Base-by-base conservation (phyloP, 1,140 invertebrate species). In the Gryllus bimaculatus region DNA sequence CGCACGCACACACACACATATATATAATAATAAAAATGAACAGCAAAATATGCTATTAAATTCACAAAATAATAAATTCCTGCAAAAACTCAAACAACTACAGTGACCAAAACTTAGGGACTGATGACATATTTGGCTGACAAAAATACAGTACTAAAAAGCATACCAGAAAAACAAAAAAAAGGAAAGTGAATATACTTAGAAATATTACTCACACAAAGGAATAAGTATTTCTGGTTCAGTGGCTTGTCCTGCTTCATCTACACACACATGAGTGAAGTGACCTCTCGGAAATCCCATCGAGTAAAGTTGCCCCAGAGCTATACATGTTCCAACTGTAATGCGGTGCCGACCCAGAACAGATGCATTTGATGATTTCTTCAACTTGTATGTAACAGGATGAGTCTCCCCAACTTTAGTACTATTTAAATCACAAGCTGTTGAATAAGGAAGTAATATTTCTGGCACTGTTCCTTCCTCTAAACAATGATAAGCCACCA, bases 171-270 rank as follows among this genome's bases (percentile, higher is more conserved):
- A 66, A 66, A 66, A 18, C 10, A 18, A 66, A 66, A 3, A 13
- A 66, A 66, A 2, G 18, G 54, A 66, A 66, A 66, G 0, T 13
- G 18, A 66, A 66, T 66, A 66, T 66, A 66, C 26, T 66, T 66
- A 18, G 1, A 13, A 66, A 18, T 66, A 13, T 66, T 66, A 66
- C 18, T 18, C 18, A 66, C 54, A 66, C 54, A 96, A 84, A 2
- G 95, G 91, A 82, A 96, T 90, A 86, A 97, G 87, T 74, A 92
- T 90, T 86, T 98, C 96, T 10, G 96, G 93, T 86, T 98, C 96
- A 6, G 91, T 95, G 8, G 93, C 92, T 84, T 98, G 95, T 0
- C 96, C 96, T 76, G 95, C 93, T 88, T 98, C 96, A 85, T 98
- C 96, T 75, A 98, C 87, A 77, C 98, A 89, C 0, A 96, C 87